Evolutionary conservation across 2,113 vertebrate genomes (phyloP).

Genomic region (Tichodroma muraria): DNA sequence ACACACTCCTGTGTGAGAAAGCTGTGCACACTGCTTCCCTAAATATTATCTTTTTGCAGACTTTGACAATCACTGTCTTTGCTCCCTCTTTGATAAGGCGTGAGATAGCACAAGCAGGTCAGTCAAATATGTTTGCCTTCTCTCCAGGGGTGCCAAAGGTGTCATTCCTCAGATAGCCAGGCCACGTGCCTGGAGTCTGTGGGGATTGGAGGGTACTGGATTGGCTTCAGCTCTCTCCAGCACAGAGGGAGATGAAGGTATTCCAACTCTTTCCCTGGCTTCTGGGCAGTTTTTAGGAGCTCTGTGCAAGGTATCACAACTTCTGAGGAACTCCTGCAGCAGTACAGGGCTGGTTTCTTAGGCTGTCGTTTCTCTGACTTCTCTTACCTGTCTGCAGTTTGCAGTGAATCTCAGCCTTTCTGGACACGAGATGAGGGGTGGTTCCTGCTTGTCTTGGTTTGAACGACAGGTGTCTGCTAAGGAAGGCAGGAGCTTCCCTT

Average conservation of each 20-base stretch:
- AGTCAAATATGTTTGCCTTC: neutral
- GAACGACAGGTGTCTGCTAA: no score
- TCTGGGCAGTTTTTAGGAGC: neutral
- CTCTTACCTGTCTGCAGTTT: neutral
- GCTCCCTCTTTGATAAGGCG: neutral
- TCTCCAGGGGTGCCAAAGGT: neutral
- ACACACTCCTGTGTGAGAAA: neutral
- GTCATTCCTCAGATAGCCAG: neutral
- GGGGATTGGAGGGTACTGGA: neutral
- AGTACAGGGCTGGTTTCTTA: neutral
- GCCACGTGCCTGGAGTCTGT: accelerated
- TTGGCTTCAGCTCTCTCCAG: neutral
- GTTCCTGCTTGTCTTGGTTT: no score
- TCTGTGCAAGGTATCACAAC: neutral
- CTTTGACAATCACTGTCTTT: neutral
- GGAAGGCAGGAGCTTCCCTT: no score
- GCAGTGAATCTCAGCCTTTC: neutral
- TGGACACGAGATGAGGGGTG: neutral
- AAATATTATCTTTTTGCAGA: neutral
- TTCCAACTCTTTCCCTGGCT: neutral
- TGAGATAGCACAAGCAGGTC: neutral
- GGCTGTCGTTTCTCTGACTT: neutral
- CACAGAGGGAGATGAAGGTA: neutral
- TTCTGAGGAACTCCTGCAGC: neutral
- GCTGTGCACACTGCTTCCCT: neutral